Evolutionary conservation across 2,113 vertebrate genomes (phyloP).

Genomic region (Arenaria interpres): DNA sequence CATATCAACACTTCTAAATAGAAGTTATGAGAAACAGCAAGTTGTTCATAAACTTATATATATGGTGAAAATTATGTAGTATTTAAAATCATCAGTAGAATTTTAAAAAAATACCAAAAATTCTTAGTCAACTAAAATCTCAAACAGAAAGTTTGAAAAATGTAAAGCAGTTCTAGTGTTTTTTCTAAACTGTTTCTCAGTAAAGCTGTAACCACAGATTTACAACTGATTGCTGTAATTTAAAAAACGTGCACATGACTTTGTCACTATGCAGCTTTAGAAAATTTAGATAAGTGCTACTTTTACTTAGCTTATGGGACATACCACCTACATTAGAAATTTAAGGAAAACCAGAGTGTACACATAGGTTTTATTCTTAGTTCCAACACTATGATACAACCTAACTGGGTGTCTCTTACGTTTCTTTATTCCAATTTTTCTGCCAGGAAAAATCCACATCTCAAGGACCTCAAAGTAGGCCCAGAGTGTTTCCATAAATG

Average conservation of each 20-base stretch:
- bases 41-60: neutral
- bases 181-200: constrained; percentile 1
- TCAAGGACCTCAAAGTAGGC: neutral
- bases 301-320: neutral
- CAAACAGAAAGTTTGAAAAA: neutral
- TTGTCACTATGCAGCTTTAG: constrained; percentile 7
- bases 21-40: neutral
- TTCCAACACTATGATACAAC: neutral
- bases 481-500: neutral
- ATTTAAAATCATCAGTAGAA: neutral
- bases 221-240: neutral
- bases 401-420: neutral
- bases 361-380: neutral
- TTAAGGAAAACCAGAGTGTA: neutral
- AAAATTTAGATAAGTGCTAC: neutral
- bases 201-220: constrained; percentile 1
- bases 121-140: neutral
- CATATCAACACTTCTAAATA: neutral
- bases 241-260: constrained; percentile 1
- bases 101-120: neutral
- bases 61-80: neutral
- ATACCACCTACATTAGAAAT: neutral
- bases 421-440: neutral
- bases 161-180: neutral
- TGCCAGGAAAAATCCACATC: neutral